Conservation (phyloP, 2,888 invertebrate genomes). For the Himalopsyche japonica region DNA sequence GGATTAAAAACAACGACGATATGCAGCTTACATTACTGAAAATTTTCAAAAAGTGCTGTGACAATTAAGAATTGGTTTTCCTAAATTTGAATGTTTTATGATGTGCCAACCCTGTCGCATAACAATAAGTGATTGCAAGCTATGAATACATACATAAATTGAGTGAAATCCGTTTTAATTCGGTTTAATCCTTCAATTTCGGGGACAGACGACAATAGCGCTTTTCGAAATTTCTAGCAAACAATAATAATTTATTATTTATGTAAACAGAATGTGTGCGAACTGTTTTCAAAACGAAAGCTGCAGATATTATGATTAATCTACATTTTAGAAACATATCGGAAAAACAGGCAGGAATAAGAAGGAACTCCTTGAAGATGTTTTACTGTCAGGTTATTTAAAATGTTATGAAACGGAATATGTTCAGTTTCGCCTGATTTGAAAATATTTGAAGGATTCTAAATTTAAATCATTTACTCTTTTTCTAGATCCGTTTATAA, state of each 20-base stretch:
- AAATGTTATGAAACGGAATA: too few relatives aligned
- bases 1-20: too few relatives aligned
- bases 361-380: too few relatives aligned
- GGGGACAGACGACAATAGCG: slow-evolving; percentile 1
- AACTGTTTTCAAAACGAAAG: not conserved
- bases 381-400: too few relatives aligned
- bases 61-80: too few relatives aligned
- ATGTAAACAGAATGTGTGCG: not conserved
- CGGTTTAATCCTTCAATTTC: slow-evolving; percentile 5
- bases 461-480: too few relatives aligned
- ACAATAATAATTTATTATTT: not conserved
- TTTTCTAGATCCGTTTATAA: too few relatives aligned
- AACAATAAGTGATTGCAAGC: not conserved
- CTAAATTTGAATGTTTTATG: too few relatives aligned
- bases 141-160: not conserved
- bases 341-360: not conserved
- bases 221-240: not conserved
- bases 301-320: not conserved
- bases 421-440: too few relatives aligned
- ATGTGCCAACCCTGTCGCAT: not conserved
- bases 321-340: not conserved
- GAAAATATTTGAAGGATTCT: too few relatives aligned
- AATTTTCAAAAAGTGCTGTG: too few relatives aligned
- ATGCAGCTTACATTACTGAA: too few relatives aligned
- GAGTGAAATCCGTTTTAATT: not conserved